phyloP scores from a whole-genome alignment of 30 jellyfish, hydroid and myxozoan genomes.

The Rhopilema esculentum region DNA sequence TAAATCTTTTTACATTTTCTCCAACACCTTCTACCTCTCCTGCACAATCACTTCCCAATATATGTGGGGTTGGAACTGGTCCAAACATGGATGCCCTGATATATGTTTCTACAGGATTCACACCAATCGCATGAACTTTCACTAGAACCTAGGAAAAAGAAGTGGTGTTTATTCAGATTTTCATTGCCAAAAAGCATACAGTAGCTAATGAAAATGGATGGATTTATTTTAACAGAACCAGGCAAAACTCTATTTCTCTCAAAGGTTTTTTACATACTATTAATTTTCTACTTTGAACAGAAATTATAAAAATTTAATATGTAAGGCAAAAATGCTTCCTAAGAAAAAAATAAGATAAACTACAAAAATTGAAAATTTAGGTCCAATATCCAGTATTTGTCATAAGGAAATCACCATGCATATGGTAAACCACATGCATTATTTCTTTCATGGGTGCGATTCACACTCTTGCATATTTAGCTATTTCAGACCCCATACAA shows the following conservation, averaged over 20 bases:
- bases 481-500: not conserved
- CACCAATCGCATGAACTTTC: slow-evolving; percentile 81
- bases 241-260: not conserved
- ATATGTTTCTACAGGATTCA: slow-evolving; percentile 88
- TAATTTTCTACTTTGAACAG: no score
- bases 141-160: slow-evolving; percentile 66
- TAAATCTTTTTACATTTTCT: slow-evolving; percentile 61
- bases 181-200: not conserved
- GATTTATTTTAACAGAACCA: not conserved
- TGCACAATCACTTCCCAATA: slow-evolving; percentile 81
- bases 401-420: no score
- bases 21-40: slow-evolving; percentile 85
- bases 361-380: no score
- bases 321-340: no score
- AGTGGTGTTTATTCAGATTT: not conserved
- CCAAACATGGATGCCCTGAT: slow-evolving; percentile 64
- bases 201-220: not conserved
- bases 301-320: no score
- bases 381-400: no score
- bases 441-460: no score
- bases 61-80: slow-evolving; percentile 40
- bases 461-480: no score
- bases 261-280: no score
- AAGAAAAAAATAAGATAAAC: no score
- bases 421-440: no score